Conservation (phyloP, 2,113 vertebrate species). For the Meriones unguiculatus region DNA sequence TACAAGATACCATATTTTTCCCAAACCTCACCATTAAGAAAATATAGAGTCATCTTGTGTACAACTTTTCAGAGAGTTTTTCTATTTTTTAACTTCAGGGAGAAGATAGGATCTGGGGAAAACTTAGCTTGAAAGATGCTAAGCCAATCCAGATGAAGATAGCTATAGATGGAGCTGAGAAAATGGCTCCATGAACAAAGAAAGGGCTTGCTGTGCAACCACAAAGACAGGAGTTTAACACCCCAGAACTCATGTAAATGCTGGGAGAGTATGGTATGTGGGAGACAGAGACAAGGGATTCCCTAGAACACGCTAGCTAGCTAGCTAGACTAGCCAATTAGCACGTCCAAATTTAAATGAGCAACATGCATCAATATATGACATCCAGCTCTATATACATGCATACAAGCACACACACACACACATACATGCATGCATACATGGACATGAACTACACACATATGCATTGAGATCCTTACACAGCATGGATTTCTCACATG, state of each 20-base stretch:
- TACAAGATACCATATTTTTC: constrained; percentile 1
- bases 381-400: too few relatives aligned
- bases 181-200: background rate
- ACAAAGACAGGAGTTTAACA: background rate
- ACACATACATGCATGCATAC: too few relatives aligned
- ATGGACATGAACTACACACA: background rate
- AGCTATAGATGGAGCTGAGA: background rate
- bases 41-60: background rate
- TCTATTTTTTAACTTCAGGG: background rate
- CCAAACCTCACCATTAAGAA: constrained; percentile 8
- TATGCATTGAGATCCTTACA: background rate
- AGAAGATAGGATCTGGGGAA: background rate
- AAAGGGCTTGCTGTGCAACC: background rate
- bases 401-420: background rate
- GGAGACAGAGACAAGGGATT: background rate
- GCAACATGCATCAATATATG: background rate
- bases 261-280: too few relatives aligned
- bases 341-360: background rate
- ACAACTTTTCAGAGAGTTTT: constrained; percentile 1
- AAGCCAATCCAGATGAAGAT: background rate
- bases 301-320: background rate
- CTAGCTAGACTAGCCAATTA: background rate
- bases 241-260: background rate
- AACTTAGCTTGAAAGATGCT: background rate
- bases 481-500: background rate